These are phyloP conservation scores for Volucella zonaria DNA, from an alignment of 2,888 invertebrate species.

Conservation along the genomic window DNA sequence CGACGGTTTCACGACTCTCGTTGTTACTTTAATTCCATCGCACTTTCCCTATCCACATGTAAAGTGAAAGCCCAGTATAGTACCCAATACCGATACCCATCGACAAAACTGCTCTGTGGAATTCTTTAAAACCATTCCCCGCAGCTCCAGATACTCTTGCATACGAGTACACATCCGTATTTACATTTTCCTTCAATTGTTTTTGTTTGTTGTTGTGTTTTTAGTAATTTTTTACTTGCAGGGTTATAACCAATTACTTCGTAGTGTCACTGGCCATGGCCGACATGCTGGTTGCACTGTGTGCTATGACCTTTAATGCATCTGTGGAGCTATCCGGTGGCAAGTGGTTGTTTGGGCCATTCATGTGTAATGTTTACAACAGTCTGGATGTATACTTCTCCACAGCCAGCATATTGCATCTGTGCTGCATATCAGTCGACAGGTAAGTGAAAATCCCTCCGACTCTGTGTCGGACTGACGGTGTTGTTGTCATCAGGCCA, in stretches of 20 bases:
- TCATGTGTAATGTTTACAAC: conserved; percentile 98
- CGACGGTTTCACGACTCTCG: too few relatives aligned
- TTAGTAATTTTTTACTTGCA: conserved; percentile 74
- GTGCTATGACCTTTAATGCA: conserved; percentile 97
- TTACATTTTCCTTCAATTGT: not conserved
- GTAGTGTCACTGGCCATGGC: conserved; percentile 97
- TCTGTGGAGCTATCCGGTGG: conserved; percentile 92
- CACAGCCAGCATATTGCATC: conserved; percentile 95
- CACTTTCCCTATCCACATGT: too few relatives aligned
- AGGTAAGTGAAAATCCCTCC: conserved; percentile 81
- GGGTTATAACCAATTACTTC: conserved; percentile 97
- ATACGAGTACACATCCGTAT: not conserved
- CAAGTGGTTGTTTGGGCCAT: conserved; percentile 93
- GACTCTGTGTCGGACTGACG: conserved; percentile 9
- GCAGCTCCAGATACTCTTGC: too few relatives aligned
- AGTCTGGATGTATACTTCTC: conserved; percentile 97
- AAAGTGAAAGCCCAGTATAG: too few relatives aligned
- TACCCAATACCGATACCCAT: too few relatives aligned
- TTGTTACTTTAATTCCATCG: too few relatives aligned
- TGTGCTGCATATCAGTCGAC: conserved; percentile 95
- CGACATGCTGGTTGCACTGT: conserved; percentile 96
- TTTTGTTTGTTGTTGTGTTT: not conserved
- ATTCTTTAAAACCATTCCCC: too few relatives aligned
- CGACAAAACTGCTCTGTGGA: too few relatives aligned
- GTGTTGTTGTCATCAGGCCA: too few relatives aligned